Evolutionary conservation across 2,888 invertebrate genomes (phyloP).

Genomic region (Athripsodes cinereus): DNA sequence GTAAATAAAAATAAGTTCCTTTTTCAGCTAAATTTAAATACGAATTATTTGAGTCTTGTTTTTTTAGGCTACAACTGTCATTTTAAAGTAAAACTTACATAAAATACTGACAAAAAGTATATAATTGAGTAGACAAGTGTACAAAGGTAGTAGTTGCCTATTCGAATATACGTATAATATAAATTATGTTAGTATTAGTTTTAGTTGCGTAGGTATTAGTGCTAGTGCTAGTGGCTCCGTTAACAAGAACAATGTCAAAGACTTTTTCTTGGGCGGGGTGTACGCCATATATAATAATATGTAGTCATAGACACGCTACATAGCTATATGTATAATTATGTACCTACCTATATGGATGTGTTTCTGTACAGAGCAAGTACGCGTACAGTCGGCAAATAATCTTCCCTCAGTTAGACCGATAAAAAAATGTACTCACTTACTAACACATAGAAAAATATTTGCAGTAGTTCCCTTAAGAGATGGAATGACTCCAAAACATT

Average conservation of each 20-base stretch:
- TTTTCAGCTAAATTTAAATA: too few relatives aligned
- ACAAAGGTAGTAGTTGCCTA: too few relatives aligned
- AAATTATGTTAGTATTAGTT: too few relatives aligned
- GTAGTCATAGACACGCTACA: neutral
- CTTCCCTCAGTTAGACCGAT: constrained; percentile 1
- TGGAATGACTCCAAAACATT: too few relatives aligned
- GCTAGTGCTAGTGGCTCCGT: neutral
- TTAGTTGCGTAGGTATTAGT: too few relatives aligned
- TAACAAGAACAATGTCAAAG: constrained; percentile 7
- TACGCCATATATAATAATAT: neutral
- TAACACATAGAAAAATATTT: neutral
- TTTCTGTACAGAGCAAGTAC: neutral
- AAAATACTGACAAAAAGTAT: too few relatives aligned
- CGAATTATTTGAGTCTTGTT: too few relatives aligned
- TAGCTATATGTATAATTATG: neutral
- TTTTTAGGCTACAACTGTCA: too few relatives aligned
- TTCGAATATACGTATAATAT: too few relatives aligned
- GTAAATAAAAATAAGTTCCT: too few relatives aligned
- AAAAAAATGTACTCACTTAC: neutral
- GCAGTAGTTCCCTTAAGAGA: neutral
- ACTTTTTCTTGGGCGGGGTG: constrained; percentile 5
- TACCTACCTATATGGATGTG: neutral
- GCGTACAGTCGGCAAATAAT: neutral
- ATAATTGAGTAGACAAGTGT: too few relatives aligned
- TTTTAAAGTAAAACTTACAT: too few relatives aligned